Percentiles rank a stretch among this genome's conserved stretches.
These are phyloP conservation scores for Lasiommata megera DNA, from an alignment of 2,888 invertebrate species.

Conservation along the genomic window DNA sequence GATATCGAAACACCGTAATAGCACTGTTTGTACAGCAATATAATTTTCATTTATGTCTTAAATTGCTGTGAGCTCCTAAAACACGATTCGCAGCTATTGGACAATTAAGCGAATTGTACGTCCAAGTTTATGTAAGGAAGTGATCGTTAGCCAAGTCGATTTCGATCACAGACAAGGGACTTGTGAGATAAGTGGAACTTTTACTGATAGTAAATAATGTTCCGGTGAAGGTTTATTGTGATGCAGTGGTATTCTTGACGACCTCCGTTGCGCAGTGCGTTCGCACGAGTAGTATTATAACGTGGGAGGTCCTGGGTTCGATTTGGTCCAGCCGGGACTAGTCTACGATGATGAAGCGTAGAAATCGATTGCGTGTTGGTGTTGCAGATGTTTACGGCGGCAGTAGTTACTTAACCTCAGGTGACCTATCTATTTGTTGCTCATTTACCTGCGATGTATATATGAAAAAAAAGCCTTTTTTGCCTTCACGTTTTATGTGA, in stretches of 20 bases:
- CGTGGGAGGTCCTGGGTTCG: too few relatives aligned
- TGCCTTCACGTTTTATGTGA: too few relatives aligned
- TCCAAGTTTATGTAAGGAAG: conserved; percentile 16
- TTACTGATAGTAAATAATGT: conserved; percentile 14
- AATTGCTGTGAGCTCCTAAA: conserved; percentile 3
- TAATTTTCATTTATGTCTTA: not conserved
- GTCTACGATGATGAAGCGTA: too few relatives aligned
- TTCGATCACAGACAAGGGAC: conserved; percentile 10
- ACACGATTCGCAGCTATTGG: conserved; percentile 1
- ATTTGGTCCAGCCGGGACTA: too few relatives aligned
- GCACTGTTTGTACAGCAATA: not conserved
- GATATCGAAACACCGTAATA: not conserved
- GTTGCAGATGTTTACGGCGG: too few relatives aligned
- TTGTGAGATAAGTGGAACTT: conserved; percentile 15
- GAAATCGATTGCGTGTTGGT: too few relatives aligned
- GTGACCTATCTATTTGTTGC: too few relatives aligned
- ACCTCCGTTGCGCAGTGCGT: not conserved
- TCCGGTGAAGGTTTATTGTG: not conserved
- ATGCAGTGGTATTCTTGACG: too few relatives aligned
- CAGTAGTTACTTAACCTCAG: too few relatives aligned
- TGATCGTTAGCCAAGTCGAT: conserved; percentile 24
- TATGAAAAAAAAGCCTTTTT: too few relatives aligned
- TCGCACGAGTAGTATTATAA: too few relatives aligned
- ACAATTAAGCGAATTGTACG: conserved; percentile 18
- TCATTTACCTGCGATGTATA: too few relatives aligned